Evolutionary conservation across 2,113 vertebrate genomes (phyloP).

Genomic region (Bos javanicus): DNA sequence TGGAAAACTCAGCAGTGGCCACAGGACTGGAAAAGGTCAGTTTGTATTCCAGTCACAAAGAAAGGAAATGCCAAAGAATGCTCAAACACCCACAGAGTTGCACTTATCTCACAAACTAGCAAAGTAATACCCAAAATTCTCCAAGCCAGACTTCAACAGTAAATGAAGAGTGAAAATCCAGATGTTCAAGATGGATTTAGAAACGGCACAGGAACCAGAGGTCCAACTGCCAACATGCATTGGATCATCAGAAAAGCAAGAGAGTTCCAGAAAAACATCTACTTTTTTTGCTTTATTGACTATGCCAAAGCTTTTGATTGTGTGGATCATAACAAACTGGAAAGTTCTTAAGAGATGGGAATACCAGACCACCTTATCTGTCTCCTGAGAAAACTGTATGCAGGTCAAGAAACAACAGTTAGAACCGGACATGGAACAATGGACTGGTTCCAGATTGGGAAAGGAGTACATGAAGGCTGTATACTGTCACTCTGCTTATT

Average conservation of each 20-base stretch:
- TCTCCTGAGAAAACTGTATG: not conserved
- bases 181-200: not conserved
- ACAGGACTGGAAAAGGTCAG: not conserved
- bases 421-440: fast-evolving
- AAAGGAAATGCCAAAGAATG: not conserved
- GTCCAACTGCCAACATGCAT: not conserved
- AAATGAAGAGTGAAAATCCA: not conserved
- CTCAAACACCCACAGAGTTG: not conserved
- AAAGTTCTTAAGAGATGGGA: not conserved
- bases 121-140: not conserved
- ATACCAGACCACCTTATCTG: not conserved
- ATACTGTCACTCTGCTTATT: not conserved
- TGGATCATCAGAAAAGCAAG: not conserved
- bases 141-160: not conserved
- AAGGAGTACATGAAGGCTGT: not conserved
- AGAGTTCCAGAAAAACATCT: not conserved
- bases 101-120: not conserved
- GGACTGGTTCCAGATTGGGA: not conserved
- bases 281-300: not conserved
- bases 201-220: not conserved
- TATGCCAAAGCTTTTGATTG: not conserved
- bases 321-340: not conserved
- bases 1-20: not conserved
- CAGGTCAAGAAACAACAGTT: not conserved
- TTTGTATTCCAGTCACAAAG: not conserved